These are phyloP conservation scores for Heliangelus exortis DNA, from an alignment of 2,797 vertebrate species.

Conservation along the genomic window DNA sequence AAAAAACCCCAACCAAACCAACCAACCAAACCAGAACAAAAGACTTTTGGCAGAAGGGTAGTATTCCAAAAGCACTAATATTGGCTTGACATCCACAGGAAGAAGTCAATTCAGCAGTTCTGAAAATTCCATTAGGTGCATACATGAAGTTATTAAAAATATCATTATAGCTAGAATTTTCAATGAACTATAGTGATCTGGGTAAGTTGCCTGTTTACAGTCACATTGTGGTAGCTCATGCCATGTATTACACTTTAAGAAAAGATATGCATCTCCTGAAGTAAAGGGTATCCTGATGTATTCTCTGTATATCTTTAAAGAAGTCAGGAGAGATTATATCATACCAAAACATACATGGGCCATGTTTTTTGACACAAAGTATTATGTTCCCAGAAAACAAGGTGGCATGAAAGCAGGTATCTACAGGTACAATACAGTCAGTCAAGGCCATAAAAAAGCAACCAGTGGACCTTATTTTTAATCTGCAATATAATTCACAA, in stretches of 20 bases:
- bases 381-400: background rate
- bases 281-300: background rate
- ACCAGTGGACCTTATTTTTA: background rate
- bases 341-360: background rate
- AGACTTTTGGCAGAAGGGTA: background rate
- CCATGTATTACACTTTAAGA: background rate
- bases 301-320: background rate
- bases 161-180: background rate
- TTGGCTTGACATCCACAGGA: background rate
- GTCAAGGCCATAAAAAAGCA: background rate
- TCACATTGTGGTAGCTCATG: background rate
- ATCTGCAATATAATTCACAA: background rate
- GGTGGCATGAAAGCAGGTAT: background rate
- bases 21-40: too few relatives aligned
- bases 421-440: background rate
- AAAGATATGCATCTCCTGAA: background rate
- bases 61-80: background rate
- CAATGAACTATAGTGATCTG: background rate
- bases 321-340: background rate
- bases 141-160: background rate
- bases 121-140: background rate
- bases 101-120: background rate
- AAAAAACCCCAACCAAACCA: too few relatives aligned
- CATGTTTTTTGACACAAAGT: background rate
- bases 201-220: background rate